Evolutionary conservation across 2,888 invertebrate genomes (phyloP).

Genomic region (Synanthedon myopaeformis): DNA sequence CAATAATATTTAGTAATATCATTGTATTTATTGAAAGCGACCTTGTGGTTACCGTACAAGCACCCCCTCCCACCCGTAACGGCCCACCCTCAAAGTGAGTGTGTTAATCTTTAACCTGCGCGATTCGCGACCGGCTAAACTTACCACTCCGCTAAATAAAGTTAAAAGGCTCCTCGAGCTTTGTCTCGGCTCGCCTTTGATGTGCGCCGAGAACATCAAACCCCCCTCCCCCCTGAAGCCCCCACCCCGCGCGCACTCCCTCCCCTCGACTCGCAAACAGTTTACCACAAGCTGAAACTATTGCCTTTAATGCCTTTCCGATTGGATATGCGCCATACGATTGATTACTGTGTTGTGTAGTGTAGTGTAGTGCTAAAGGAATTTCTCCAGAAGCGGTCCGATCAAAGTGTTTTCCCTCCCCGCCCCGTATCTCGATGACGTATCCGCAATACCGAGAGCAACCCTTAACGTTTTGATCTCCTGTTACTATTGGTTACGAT

Average conservation of each 20-base stretch:
- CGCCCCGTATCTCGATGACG: slow-evolving; percentile 32
- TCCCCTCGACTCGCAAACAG: slow-evolving; percentile 48
- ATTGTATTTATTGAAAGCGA: neutral
- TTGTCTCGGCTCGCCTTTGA: slow-evolving; percentile 69
- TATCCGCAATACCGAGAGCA: slow-evolving; percentile 36
- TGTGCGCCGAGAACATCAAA: slow-evolving; percentile 36
- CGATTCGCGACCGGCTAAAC: slow-evolving; percentile 70
- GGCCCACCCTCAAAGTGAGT: slow-evolving; percentile 58
- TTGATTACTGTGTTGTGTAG: slow-evolving; percentile 49
- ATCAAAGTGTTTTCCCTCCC: slow-evolving; percentile 39
- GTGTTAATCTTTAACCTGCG: slow-evolving; percentile 71
- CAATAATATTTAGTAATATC: too few relatives aligned
- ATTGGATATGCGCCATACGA: slow-evolving; percentile 48
- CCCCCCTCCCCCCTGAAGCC: slow-evolving; percentile 10
- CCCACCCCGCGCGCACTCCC: slow-evolving; percentile 10
- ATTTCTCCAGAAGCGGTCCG: slow-evolving; percentile 50
- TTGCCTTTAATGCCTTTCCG: slow-evolving; percentile 65
- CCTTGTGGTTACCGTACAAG: slow-evolving; percentile 28
- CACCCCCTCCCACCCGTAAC: slow-evolving; percentile 17
- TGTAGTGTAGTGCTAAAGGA: slow-evolving; percentile 34
- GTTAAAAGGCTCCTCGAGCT: slow-evolving; percentile 69
- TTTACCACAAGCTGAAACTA: slow-evolving; percentile 65
- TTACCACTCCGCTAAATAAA: slow-evolving; percentile 71
- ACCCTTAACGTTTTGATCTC: slow-evolving; percentile 46
- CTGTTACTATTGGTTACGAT: slow-evolving; percentile 14